Base-by-base conservation (phyloP, 2,797 vertebrate genomes). In the Chaetophractus vellerosus region DNA sequence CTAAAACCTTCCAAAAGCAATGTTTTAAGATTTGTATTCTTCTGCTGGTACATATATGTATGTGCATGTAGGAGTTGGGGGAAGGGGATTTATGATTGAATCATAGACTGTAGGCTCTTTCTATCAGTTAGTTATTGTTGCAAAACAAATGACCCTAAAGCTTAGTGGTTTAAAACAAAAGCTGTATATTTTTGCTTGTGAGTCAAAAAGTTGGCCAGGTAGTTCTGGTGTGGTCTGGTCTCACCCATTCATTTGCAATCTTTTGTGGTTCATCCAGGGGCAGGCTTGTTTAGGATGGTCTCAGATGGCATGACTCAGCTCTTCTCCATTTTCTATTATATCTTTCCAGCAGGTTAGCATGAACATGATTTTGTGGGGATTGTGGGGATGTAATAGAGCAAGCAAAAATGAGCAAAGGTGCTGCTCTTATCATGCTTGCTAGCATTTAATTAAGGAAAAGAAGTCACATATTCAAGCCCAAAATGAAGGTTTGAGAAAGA, bases 391-490 rank as follows among this genome's bases (percentile, higher is more conserved):
- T 89, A 84, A 63, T 10, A 88, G 24, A 94, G 50, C 2, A 93
- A 95, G 31, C 5, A 18, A 68, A 88, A 81, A 57, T 69, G 82
- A 79, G 12, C 19, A 45, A 94, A 91, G 10, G 0, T 23, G 64
- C 12, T 83, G 9, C 15, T 81, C 69, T 6, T 95, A 38, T 93
- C 48, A 84, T n/a, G 57, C 72, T 94, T 94, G 4, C 52, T 90
- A 87, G 76, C 2, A 74, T 78, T 88, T 24, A 57, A 48, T 81
- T 86, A 87, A 2, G 45, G 5, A 87, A 86, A 71, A 16, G 9
- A 81, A 90, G 36, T 95, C 91, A 72, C 9, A 68, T 68, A 23
- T 24, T 6, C 6, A 74, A 91, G 6, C 23, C 31, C 21, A 14
- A 87, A 96, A 74, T 88, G 19, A 91, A 86, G n/a, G 16, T 9